These are phyloP conservation scores for Deilephila porcellus DNA, from an alignment of 2,888 invertebrate genomes.

Conservation along the genomic window DNA sequence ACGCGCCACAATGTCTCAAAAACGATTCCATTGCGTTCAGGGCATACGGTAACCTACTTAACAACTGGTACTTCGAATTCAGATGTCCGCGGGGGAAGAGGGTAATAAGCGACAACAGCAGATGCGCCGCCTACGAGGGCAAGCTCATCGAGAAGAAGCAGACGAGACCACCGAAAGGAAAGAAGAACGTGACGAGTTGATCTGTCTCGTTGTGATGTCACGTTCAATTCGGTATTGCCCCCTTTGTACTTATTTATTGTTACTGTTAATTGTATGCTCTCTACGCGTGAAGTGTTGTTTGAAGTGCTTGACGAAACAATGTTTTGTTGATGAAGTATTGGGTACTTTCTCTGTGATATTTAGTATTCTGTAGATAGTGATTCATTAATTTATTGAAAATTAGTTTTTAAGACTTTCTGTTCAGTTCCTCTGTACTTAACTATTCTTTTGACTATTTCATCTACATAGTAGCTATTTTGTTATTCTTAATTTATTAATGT, in stretches of 20 bases:
- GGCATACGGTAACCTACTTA: conserved; percentile 84
- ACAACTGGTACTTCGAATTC: conserved; percentile 84
- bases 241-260: conserved; percentile 58
- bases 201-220: conserved; percentile 29
- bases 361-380: conserved; percentile 80
- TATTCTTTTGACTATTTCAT: conserved; percentile 34
- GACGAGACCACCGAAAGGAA: conserved; percentile 45
- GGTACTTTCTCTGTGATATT: conserved; percentile 85
- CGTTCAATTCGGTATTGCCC: conserved; percentile 43
- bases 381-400: conserved; percentile 79
- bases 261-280: conserved; percentile 52
- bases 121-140: conserved; percentile 60
- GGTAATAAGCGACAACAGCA: conserved; percentile 51
- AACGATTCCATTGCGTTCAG: conserved; percentile 86
- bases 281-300: conserved; percentile 62
- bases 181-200: conserved; percentile 39
- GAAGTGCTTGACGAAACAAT: conserved; percentile 76
- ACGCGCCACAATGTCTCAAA: conserved; percentile 82
- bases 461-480: conserved; percentile 39
- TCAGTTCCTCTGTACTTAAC: conserved; percentile 71
- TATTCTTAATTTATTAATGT: conserved; percentile 50
- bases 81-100: conserved; percentile 68
- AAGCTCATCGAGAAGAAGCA: conserved; percentile 64
- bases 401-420: conserved; percentile 69
- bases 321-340: conserved; percentile 81